Conservation (phyloP, 1,140 invertebrate genomes). For the Fopius arisanus region DNA sequence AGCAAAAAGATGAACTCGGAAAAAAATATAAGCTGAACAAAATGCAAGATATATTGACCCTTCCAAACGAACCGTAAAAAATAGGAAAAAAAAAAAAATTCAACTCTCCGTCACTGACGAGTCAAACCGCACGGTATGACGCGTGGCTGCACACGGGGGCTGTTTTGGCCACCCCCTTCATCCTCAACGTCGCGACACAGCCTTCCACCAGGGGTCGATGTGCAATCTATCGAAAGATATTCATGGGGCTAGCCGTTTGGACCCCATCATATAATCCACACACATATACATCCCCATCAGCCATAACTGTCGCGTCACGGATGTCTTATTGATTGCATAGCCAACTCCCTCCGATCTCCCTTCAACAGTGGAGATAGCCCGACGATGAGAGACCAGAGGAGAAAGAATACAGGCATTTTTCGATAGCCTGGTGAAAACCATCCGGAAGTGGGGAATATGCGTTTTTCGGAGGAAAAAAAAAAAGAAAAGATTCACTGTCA, state of each 20-base stretch:
- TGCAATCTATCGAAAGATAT: constrained; percentile 67
- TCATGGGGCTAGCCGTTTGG: constrained; percentile 61
- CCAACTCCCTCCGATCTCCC: constrained; percentile 44
- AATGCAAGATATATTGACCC: not conserved
- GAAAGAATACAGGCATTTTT: constrained; percentile 4
- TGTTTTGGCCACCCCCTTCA: constrained; percentile 43
- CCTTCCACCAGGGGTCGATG: constrained; percentile 51
- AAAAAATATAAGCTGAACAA: constrained; percentile 19
- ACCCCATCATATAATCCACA: constrained; percentile 17
- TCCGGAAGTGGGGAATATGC: constrained; percentile 52
- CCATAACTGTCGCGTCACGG: constrained; percentile 64
- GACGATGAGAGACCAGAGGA: not conserved
- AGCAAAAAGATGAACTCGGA: constrained; percentile 12
- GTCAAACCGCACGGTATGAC: constrained; percentile 49
- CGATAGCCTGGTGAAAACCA: not conserved
- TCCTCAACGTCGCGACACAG: constrained; percentile 49
- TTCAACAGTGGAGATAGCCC: not conserved
- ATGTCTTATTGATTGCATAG: constrained; percentile 66
- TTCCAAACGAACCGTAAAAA: not conserved
- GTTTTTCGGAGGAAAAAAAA: constrained; percentile 35
- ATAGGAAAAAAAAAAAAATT: constrained; percentile 45
- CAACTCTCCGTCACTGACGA: constrained; percentile 43
- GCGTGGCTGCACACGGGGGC: constrained; percentile 56
- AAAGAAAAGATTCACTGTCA: not conserved
- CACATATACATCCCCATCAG: constrained; percentile 43